These are phyloP conservation scores for Pempheris klunzingeri DNA, from an alignment of 2,797 vertebrate species.

Conservation along the genomic window DNA sequence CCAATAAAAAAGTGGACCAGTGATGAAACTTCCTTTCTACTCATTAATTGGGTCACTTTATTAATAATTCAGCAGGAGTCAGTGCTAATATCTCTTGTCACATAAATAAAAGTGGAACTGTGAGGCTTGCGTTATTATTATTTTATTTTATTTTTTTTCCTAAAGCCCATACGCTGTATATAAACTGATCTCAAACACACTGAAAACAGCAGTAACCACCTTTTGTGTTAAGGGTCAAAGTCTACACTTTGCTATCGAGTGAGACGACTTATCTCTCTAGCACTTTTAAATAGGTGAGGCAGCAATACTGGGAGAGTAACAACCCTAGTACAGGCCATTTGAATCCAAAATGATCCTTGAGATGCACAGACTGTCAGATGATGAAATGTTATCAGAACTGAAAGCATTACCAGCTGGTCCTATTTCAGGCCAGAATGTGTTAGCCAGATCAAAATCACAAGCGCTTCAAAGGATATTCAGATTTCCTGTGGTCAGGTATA, in stretches of 20 bases:
- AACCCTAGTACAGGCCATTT: not conserved
- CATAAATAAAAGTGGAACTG: constrained; percentile 25
- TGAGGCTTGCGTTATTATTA: not conserved
- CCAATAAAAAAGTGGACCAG: constrained; percentile 39
- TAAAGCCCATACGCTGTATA: not conserved
- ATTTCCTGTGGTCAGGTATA: not conserved
- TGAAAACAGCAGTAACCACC: not conserved
- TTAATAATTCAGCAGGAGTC: constrained; percentile 65
- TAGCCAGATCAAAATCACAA: not conserved
- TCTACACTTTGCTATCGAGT: not conserved
- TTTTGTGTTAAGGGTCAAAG: not conserved
- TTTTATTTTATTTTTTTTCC: not conserved
- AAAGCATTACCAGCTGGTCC: not conserved
- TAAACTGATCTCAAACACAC: not conserved
- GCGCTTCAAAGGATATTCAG: not conserved
- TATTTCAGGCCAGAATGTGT: not conserved
- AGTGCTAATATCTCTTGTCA: constrained; percentile 37
- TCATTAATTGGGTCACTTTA: constrained; percentile 68
- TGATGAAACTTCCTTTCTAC: constrained; percentile 49
- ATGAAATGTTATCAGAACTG: not conserved
- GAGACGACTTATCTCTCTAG: not conserved
- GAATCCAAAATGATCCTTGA: not conserved
- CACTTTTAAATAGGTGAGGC: not conserved
- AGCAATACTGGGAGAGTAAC: not conserved
- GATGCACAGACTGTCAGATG: not conserved